These are phyloP conservation scores for Heterodera filipjevi DNA, from an alignment of 2,888 invertebrate genomes.

Conservation along the genomic window DNA sequence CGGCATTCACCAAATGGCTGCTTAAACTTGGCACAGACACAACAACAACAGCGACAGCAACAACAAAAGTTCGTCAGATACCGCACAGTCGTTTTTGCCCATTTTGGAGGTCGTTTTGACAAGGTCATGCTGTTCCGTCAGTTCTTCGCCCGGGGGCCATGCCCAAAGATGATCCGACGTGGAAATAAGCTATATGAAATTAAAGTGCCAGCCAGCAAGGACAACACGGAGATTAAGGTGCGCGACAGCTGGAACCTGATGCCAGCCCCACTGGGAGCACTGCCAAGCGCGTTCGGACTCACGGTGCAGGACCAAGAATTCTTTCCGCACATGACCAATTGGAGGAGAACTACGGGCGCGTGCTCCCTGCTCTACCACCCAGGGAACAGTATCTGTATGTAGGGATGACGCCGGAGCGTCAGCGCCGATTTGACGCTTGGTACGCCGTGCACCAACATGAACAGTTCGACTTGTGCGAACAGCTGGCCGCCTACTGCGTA, in stretches of 20 bases:
- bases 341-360: background rate
- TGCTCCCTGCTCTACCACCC: background rate
- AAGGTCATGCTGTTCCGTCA: background rate
- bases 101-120: slow-evolving; percentile 21
- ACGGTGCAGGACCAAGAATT: slow-evolving; percentile 23
- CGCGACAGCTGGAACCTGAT: slow-evolving; percentile 13
- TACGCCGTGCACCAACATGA: background rate
- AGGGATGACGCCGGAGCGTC: slow-evolving; percentile 4
- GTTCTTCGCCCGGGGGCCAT: background rate
- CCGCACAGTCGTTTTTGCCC: background rate
- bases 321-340: slow-evolving; percentile 24
- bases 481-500: background rate
- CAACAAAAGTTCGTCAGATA: too few species aligned
- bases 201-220: background rate
- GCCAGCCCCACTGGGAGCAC: background rate
- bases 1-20: slow-evolving; percentile 15
- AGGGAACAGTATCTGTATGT: background rate
- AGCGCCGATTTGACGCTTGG: slow-evolving; percentile 20
- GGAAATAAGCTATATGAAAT: slow-evolving; percentile 29
- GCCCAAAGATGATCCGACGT: slow-evolving; percentile 4
- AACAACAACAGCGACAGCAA: too few species aligned
- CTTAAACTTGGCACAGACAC: too few species aligned
- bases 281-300: slow-evolving; percentile 14
- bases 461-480: slow-evolving; percentile 1
- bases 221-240: background rate